Conservation (phyloP, 2,113 vertebrate genomes). For the pig (Sus scrofa) region DNA sequence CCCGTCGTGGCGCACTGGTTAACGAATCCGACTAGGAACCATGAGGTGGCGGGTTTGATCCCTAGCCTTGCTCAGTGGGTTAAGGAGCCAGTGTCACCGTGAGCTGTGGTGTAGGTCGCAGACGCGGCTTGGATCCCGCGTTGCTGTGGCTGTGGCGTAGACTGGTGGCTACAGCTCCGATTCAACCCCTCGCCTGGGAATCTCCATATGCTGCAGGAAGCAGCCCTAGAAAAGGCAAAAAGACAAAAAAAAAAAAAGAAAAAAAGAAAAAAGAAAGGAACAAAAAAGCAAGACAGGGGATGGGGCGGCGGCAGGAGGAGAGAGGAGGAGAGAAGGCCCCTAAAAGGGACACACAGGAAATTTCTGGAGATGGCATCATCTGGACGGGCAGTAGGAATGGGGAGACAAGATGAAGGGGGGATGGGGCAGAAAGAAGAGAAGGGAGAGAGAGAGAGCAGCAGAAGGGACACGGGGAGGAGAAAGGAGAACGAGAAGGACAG, state of each 20-base stretch:
- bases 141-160: too few relatives aligned
- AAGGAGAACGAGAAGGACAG: background rate
- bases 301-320: background rate
- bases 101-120: too few relatives aligned
- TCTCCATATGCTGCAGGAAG: too few relatives aligned
- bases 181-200: too few relatives aligned
- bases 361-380: background rate
- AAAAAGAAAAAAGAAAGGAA: conserved; percentile 30
- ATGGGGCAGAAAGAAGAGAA: background rate
- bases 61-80: too few relatives aligned
- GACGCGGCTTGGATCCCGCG: too few relatives aligned
- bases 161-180: too few relatives aligned
- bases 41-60: too few relatives aligned
- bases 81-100: too few relatives aligned
- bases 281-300: background rate
- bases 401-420: background rate
- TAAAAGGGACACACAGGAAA: background rate
- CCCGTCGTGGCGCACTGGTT: too few relatives aligned
- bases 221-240: too few relatives aligned
- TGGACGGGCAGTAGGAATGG: background rate
- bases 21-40: too few relatives aligned
- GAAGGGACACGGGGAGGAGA: background rate
- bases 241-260: conserved; percentile 53
- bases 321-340: background rate
- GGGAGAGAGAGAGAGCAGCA: background rate